Evolutionary conservation across 2,888 invertebrate genomes (phyloP).

Genomic region (Stictocephala bisonia): DNA sequence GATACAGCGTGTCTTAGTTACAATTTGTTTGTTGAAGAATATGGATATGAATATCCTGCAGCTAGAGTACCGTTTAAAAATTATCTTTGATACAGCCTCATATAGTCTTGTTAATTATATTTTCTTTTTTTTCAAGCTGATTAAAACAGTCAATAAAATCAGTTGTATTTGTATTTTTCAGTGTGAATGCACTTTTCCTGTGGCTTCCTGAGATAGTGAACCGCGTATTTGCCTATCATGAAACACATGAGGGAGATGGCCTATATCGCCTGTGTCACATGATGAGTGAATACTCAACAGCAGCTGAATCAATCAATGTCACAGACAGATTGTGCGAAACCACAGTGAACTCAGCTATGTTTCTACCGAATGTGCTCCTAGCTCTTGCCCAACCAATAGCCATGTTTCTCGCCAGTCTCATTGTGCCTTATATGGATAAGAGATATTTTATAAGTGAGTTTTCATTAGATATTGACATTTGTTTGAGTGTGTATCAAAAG

Average conservation of each 20-base stretch:
- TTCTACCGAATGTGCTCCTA: constrained; percentile 19
- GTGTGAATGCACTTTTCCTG: constrained; percentile 27
- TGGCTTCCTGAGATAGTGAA: constrained; percentile 35
- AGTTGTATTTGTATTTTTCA: neutral
- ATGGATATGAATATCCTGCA: too few relatives aligned
- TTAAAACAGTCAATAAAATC: neutral
- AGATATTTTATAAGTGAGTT: constrained; percentile 15
- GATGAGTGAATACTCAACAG: neutral
- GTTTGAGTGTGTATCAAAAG: too few relatives aligned
- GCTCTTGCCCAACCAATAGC: neutral
- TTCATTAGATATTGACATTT: too few relatives aligned
- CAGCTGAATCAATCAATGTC: too few relatives aligned
- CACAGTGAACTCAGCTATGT: constrained; percentile 13
- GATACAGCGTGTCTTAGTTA: too few relatives aligned
- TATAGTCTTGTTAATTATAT: too few relatives aligned
- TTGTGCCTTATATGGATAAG: constrained; percentile 4
- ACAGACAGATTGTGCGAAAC: too few relatives aligned
- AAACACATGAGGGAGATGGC: neutral
- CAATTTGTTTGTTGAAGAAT: too few relatives aligned
- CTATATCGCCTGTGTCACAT: constrained; percentile 3
- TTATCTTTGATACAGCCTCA: too few relatives aligned
- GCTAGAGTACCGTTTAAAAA: too few relatives aligned
- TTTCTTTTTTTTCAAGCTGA: too few relatives aligned
- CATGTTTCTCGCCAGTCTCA: constrained; percentile 16
- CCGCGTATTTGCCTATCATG: neutral